These are phyloP conservation scores for Platysteira castanea DNA, from an alignment of 2,113 vertebrate species.

Conservation along the genomic window DNA sequence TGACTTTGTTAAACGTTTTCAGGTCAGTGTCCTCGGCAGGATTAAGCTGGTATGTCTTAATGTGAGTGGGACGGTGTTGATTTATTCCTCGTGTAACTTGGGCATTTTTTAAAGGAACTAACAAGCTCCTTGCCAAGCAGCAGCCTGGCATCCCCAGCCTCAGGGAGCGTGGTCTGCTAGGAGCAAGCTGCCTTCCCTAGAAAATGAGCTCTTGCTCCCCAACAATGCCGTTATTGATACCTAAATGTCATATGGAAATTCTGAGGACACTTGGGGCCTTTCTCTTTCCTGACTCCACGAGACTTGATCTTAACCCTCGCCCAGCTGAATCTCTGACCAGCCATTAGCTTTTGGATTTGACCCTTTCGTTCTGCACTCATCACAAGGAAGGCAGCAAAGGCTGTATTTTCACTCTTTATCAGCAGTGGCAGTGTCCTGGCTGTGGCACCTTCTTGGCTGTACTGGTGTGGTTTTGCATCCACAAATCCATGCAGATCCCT, in stretches of 20 bases:
- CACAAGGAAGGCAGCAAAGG: not conserved
- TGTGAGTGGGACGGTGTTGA: not conserved
- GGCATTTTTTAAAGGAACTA: not conserved
- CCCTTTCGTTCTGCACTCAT: constrained; percentile 32
- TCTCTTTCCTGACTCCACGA: constrained; percentile 57
- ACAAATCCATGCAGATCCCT: not conserved
- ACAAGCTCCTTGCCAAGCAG: not conserved
- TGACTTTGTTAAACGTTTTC: not conserved
- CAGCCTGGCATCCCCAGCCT: constrained; percentile 39
- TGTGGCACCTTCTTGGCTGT: not conserved
- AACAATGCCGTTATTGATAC: constrained; percentile 74
- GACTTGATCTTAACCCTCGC: constrained; percentile 68
- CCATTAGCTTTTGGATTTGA: constrained; percentile 41
- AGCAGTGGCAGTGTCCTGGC: not conserved
- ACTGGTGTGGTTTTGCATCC: rapidly evolving
- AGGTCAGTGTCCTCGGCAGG: not conserved
- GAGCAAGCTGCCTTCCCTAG: constrained; percentile 41
- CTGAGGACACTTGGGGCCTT: constrained; percentile 71
- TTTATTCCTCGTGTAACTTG: not conserved
- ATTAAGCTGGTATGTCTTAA: not conserved
- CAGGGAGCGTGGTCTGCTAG: not conserved
- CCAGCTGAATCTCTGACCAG: constrained; percentile 46
- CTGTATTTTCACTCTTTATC: not conserved
- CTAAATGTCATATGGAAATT: constrained; percentile 76
- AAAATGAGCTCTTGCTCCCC: not conserved